Base-by-base conservation (phyloP, 1,140 invertebrate genomes). In the Hylaeus volcanicus region DNA sequence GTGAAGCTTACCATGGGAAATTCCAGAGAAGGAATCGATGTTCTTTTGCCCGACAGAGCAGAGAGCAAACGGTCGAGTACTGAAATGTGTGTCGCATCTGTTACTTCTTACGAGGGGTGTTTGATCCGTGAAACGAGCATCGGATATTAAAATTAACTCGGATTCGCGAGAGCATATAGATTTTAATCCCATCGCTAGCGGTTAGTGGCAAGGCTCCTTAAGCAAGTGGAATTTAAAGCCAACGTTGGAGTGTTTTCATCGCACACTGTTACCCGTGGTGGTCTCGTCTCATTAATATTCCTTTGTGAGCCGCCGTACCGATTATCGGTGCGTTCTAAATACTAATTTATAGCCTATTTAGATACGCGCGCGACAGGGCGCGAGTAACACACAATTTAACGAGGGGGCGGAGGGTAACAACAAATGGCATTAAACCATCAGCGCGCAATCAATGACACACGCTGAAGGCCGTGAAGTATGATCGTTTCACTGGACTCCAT, bases 381-480 rank as follows among this genome's bases (percentile, higher is more conserved):
- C 48, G 41, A 26, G 37, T 9, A 8, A 14, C 8, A 41, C 37
- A 15, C 15, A 37, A 3, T 53, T 79, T 61, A 80, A 80, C 72
- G 73, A 60, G 56, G 2, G 55, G 45, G 56, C 2, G 55, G 45
- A 45, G 45, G 8, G 45, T 26, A n/a, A 66, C 48, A 74, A 60
- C 72, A 61, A 66, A 68, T 45, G 48, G 64, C 64, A 74, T 80
- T 80, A 80, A 80, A 80, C 73, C 45, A 68, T 75, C 73, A 61
- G 64, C 55, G 39, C 12, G 73, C 73, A 80, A 80, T 80, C 78
- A 80, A 80, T 63, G 79, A 75, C n/a, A 48, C 55, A 9, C n/a
- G 63, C 37, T 9, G 73, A 75, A 74, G 55, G 64, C 39, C 65
- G 64, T 75, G 73, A 80, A 75, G 77, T 58, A 75, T 43, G 78